A percentile compares a stretch with the other conserved stretches of the same genome.
These are phyloP conservation scores for Lamellibrachia satsuma DNA, from an alignment of 2,888 invertebrate species.

Conservation along the genomic window DNA sequence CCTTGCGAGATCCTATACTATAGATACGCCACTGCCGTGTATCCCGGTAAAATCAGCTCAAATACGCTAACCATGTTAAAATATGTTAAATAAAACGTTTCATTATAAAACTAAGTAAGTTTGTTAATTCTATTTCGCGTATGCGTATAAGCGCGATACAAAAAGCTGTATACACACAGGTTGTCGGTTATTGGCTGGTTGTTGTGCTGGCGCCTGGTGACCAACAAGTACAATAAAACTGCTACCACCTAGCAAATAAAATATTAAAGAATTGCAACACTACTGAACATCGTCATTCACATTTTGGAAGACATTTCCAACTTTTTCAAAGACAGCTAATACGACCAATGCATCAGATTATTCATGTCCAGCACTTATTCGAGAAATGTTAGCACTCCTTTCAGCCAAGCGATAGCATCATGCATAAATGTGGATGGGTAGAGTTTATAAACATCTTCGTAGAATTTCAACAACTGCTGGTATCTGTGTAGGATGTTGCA, in stretches of 20 bases:
- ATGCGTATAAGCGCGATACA: no score
- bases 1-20: no score
- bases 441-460: not conserved
- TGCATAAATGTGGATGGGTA: not conserved
- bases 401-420: not conserved
- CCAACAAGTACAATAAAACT: not conserved
- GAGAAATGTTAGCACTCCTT: not conserved
- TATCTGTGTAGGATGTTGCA: slow-evolving; percentile 47
- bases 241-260: not conserved
- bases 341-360: not conserved
- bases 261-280: not conserved
- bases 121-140: no score
- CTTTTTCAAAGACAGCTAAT: not conserved
- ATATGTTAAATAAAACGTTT: no score
- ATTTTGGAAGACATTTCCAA: not conserved
- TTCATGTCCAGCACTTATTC: not conserved
- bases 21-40: no score
- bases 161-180: no score
- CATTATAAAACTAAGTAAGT: no score
- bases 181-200: not conserved
- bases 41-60: no score
- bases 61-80: no score
- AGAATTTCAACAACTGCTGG: not conserved
- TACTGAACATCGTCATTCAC: not conserved
- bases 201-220: not conserved